phyloP scores from a whole-genome alignment of 1,140 invertebrate genomes.

The Drosophila obscura region DNA sequence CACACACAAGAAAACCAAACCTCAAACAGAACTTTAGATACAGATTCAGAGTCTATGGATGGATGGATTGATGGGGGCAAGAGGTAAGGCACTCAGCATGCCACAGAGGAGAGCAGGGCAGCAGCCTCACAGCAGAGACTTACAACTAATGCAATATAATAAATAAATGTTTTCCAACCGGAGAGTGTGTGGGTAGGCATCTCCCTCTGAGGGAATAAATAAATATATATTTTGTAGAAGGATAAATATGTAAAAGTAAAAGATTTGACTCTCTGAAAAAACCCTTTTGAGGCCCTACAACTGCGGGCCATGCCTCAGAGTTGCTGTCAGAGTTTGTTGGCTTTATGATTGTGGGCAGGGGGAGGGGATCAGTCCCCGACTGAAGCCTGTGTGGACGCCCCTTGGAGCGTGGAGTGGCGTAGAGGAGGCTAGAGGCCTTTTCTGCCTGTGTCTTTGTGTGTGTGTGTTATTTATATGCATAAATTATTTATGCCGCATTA shows the following conservation, averaged over 20 bases:
- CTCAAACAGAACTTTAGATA: slow-evolving; percentile 4
- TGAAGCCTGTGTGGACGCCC: slow-evolving; percentile 23
- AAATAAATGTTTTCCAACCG: slow-evolving; percentile 79
- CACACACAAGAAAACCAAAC: slow-evolving; percentile 8
- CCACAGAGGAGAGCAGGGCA: slow-evolving; percentile 14
- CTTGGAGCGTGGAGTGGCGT: slow-evolving; percentile 29
- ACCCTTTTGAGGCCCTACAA: slow-evolving; percentile 14
- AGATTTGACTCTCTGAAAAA: slow-evolving; percentile 36
- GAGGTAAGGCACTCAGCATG: slow-evolving; percentile 42
- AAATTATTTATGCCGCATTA: slow-evolving; percentile 82
- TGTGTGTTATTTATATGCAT: slow-evolving; percentile 78
- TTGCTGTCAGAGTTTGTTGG: slow-evolving; percentile 65
- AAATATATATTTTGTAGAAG: slow-evolving; percentile 81
- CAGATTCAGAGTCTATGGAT: background rate
- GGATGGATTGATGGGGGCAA: background rate
- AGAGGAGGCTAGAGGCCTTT: slow-evolving; percentile 7
- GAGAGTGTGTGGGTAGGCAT: slow-evolving; percentile 46
- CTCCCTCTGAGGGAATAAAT: slow-evolving; percentile 59
- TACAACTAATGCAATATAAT: slow-evolving; percentile 82
- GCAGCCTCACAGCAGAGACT: slow-evolving; percentile 41
- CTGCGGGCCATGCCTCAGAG: slow-evolving; percentile 17
- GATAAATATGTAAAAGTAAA: slow-evolving; percentile 42
- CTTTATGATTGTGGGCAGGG: slow-evolving; percentile 54
- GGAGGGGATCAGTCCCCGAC: background rate
- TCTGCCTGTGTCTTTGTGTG: slow-evolving; percentile 45